A percentile compares a stretch with the other conserved stretches of the same genome.
Conservation (phyloP, 2,113 vertebrate species). For the Todiramphus chloris region DNA sequence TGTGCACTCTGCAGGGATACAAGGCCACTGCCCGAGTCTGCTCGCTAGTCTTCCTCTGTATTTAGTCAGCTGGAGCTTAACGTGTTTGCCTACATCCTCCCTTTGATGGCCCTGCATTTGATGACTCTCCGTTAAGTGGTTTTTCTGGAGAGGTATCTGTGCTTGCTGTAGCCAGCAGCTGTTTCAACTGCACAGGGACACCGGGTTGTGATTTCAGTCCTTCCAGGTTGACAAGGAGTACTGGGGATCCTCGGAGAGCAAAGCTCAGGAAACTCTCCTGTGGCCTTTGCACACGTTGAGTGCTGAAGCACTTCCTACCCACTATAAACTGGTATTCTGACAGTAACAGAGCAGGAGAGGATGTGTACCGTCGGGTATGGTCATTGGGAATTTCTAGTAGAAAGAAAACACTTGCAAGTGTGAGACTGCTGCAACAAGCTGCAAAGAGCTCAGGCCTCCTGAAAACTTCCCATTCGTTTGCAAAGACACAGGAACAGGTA, state of each 20-base stretch:
- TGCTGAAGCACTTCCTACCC: neutral
- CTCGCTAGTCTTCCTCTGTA: neutral
- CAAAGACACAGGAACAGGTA: neutral
- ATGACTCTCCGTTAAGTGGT: neutral
- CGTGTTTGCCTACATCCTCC: neutral
- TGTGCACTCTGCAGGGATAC: neutral
- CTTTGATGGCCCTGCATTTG: neutral
- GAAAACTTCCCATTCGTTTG: neutral
- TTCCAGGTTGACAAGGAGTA: constrained; percentile 50
- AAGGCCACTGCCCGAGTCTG: neutral
- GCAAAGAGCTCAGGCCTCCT: neutral
- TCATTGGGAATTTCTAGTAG: neutral
- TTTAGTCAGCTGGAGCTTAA: neutral
- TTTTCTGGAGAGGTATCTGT: neutral
- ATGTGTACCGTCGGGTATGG: neutral
- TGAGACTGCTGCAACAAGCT: neutral
- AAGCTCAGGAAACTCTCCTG: constrained; percentile 25
- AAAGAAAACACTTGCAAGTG: neutral
- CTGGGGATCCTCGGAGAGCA: constrained; percentile 22
- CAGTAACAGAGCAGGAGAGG: neutral
- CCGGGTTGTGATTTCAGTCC: constrained; percentile 12
- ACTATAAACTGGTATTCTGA: neutral
- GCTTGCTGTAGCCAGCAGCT: neutral
- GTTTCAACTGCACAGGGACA: neutral
- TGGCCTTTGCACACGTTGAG: neutral